These are phyloP conservation scores for Matsumyia berberina DNA, from an alignment of 2,888 invertebrate genomes.

Conservation along the genomic window DNA sequence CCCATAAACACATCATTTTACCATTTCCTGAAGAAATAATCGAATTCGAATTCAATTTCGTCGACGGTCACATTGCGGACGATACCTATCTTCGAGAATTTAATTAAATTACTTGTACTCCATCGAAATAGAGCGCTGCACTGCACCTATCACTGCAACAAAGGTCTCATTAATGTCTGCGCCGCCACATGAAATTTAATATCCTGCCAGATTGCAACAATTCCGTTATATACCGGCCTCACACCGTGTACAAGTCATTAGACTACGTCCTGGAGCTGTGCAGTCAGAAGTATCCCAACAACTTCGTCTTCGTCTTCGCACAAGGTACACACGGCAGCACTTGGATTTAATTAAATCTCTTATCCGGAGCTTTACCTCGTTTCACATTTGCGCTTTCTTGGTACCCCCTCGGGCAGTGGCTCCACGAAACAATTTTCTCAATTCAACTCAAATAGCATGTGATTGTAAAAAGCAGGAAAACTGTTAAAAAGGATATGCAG, in stretches of 20 bases:
- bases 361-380: constrained; percentile 54
- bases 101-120: constrained; percentile 49
- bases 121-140: not conserved
- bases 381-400: constrained; percentile 24
- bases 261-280: constrained; percentile 31
- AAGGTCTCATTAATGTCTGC: constrained; percentile 61
- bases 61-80: not conserved
- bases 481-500: not conserved
- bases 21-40: not conserved
- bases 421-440: constrained; percentile 14
- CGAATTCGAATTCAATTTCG: not conserved
- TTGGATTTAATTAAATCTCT: constrained; percentile 68
- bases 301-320: not conserved
- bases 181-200: constrained; percentile 61
- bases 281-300: constrained; percentile 16
- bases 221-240: constrained; percentile 27
- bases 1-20: not conserved
- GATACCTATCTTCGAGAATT: constrained; percentile 15
- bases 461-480: not conserved
- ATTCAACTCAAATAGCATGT: constrained; percentile 15
- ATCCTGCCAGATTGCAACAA: constrained; percentile 60
- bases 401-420: not conserved
- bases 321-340: constrained; percentile 16
- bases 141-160: constrained; percentile 30
- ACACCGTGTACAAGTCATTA: constrained; percentile 40